phyloP scores from a whole-genome alignment of 2,113 vertebrate genomes.

The Delphinapterus leucas region DNA sequence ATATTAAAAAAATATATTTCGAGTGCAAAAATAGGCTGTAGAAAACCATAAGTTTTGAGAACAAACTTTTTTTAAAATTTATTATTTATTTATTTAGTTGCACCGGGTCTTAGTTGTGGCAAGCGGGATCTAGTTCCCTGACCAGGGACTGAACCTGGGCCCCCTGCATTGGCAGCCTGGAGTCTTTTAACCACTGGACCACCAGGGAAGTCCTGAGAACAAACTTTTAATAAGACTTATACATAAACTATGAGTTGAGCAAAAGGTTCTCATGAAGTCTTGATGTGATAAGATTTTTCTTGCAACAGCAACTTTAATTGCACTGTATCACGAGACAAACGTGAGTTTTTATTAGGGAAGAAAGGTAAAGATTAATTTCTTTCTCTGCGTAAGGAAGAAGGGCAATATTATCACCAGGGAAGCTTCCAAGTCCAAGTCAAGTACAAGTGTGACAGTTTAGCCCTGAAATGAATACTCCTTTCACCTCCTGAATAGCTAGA shows the following conservation, averaged over 20 bases:
- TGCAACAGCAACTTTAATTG: neutral
- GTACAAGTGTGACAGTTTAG: neutral
- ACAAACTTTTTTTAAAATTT: neutral
- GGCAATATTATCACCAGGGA: neutral
- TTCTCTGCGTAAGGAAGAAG: neutral
- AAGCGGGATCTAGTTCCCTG: too few relatives aligned
- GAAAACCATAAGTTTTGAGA: neutral
- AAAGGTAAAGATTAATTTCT: neutral
- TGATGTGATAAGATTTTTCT: neutral
- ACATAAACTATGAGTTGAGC: neutral
- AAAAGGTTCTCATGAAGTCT: neutral
- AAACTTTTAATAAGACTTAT: neutral
- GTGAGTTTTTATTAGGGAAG: neutral
- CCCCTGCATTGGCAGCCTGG: too few relatives aligned
- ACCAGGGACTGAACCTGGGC: too few relatives aligned
- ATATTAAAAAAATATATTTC: neutral
- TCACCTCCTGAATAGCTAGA: neutral
- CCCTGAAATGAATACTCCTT: neutral
- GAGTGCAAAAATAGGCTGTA: neutral
- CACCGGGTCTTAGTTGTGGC: too few relatives aligned
- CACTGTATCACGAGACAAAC: neutral
- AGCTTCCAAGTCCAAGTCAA: neutral
- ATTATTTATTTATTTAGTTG: too few relatives aligned
- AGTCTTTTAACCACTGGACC: too few relatives aligned
- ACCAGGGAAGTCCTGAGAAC: neutral